Evolutionary conservation across 2,888 invertebrate species (phyloP), one percentile per base, ranked within the genome.

Genomic region (Apoda limacodes): DNA sequence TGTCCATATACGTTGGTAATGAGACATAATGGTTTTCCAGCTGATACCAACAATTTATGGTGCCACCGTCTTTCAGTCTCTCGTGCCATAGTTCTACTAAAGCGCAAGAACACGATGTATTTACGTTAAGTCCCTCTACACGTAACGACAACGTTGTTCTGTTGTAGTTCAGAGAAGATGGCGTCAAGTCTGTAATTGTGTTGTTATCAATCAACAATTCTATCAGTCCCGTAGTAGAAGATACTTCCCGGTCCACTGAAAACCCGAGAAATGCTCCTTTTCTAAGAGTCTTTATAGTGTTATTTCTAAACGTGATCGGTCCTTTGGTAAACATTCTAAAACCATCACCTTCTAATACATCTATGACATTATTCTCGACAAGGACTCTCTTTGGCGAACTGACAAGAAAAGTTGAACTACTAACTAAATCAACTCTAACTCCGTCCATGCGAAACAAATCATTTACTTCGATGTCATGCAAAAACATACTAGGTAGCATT

Each of bases 391-490:
- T 80, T 49, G 88, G 86, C 48, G 83, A 82, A 46, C 70, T 82
- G 40, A 88, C 80, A 45, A 87, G 85, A 67, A 92, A 88, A 12
- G 89, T 88, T 42, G 85, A 85, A 46, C 90, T 87, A 45, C 84
- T 82, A 25, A 92, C 65, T 41, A 76, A 81, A 32, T 83, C 80
- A 48, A 91, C 84, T 25, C 59, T 76, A 37, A 88, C 86, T 41
- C 88, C 85, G 39, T 86, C 84, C 50, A 92, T 82, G 44, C 82
- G 74, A 42, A 92, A 84, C 34, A 84, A 78, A 47, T 87, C 81
- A 29, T 81, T 82, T 21, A 92, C 86, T 48, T 87, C 88, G 27
- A 92, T 71, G 48, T 92, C 90, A 34, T 89, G 88, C 55, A 92
- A 83, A 34, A 87, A 84, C 37, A 89, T 82, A 45, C 90, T 90